A percentile compares a stretch with the other conserved stretches of the same genome.
These are phyloP conservation scores for Lissocephala sabroskyi DNA, from an alignment of 2,888 invertebrate genomes.

Conservation along the genomic window DNA sequence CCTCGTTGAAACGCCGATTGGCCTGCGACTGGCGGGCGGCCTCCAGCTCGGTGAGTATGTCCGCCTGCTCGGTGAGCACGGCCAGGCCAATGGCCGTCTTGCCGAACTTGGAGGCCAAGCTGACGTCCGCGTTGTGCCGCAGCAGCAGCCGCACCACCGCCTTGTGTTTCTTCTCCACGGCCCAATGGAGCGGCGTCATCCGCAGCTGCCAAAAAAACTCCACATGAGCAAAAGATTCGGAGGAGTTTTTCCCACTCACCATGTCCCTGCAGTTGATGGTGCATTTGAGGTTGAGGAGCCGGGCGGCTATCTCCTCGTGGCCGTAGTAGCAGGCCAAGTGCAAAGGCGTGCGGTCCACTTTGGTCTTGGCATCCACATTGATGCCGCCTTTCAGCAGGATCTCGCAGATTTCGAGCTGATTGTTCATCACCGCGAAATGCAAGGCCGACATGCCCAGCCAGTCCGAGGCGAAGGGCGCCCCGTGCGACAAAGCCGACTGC, in stretches of 20 bases:
- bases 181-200: conserved; percentile 97
- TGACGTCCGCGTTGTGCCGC: conserved; percentile 82
- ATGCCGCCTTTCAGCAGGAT: conserved; percentile 89
- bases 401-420: conserved; percentile 85
- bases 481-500: conserved; percentile 84
- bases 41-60: conserved; percentile 76
- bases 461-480: conserved; percentile 93
- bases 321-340: conserved; percentile 92
- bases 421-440: conserved; percentile 88
- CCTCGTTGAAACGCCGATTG: conserved; percentile 62
- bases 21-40: conserved; percentile 68
- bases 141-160: conserved; percentile 81
- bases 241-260: too few relatives aligned
- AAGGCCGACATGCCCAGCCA: conserved; percentile 94
- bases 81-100: conserved; percentile 81
- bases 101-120: conserved; percentile 81
- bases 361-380: conserved; percentile 90
- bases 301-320: conserved; percentile 81
- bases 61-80: conserved; percentile 77
- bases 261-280: conserved; percentile 84
- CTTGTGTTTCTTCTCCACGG: conserved; percentile 85
- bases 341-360: conserved; percentile 92
- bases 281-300: conserved; percentile 80
- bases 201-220: conserved; percentile 75
- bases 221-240: neutral